Evolutionary conservation across 23 tunicate genomes (phyloP), one percentile per base, ranked within the genome.

Genomic region (Phallusia fumigata): DNA sequence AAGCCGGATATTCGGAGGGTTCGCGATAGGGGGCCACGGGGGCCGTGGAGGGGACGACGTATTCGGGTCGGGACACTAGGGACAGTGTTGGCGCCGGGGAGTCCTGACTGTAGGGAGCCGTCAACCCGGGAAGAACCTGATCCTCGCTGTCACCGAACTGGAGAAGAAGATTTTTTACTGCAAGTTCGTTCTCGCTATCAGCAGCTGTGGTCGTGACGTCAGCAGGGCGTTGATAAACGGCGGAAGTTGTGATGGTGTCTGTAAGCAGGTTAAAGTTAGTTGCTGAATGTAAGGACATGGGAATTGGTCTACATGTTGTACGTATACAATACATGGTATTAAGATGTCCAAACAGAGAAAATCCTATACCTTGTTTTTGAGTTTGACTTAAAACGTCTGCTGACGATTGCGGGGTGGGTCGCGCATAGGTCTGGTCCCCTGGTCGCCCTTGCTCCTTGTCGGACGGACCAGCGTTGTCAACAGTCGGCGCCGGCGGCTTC

Each of bases 151-250:
- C 58, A 32, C 72, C 90, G 47, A 87, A 90, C 65, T 78, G 82
- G 52, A 83, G 88, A 33, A 86, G 82, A 6, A 92, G 83, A 19
- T 88, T 83, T 78, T 92, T 52, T 22, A 92, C 97, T 21, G 97
- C 97, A n/a, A 53, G 79, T 21, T 90, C 97, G 53, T 81, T 87
- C 65, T 92, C 97, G 35, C 73, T 92, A 36, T 92, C 97, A 21
- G 80, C 97, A 18, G 83, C 88, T 50, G 76, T 64, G 51, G 78
- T 31, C 31, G 69, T 64, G 33, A 47, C 28, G 11, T 58, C 69
- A 24, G 26, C 28, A 11, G 15, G 69, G 69, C 69, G 69, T 1
- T 24, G 28, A 5, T 58, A 24, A 1, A 58, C 26, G 11, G 28
- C 13, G 69, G 47, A 40, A 3, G 47, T 40, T 40, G 47, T 40